Evolutionary conservation across 2,797 vertebrate species (phyloP).

Genomic region (Orestias chungarensis): DNA sequence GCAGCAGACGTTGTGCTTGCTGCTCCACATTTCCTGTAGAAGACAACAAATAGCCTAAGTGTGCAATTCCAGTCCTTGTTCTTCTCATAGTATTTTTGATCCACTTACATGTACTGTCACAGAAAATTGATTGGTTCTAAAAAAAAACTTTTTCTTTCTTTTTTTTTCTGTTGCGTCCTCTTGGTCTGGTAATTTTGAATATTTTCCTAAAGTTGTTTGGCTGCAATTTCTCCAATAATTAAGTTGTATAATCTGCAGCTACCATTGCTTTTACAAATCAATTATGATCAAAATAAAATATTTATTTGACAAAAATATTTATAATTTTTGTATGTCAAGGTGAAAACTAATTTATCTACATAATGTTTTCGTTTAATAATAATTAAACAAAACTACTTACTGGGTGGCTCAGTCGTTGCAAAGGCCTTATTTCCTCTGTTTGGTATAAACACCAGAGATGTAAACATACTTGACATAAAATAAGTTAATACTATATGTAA

Average conservation of each 20-base stretch:
- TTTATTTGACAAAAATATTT: too few species aligned
- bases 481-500: too few species aligned
- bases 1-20: conserved; percentile 2
- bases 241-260: not conserved
- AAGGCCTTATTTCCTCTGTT: too few species aligned
- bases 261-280: not conserved
- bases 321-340: too few species aligned
- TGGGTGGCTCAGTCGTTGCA: too few species aligned
- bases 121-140: not conserved
- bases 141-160: not conserved
- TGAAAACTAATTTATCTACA: too few species aligned
- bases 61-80: not conserved
- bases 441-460: too few species aligned
- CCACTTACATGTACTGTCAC: not conserved
- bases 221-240: not conserved
- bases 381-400: too few species aligned
- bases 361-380: too few species aligned
- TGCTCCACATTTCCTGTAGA: not conserved
- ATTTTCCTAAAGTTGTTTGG: not conserved
- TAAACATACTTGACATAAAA: too few species aligned
- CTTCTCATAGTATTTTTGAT: not conserved
- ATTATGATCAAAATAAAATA: too few species aligned
- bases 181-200: not conserved
- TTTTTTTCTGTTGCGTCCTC: not conserved
- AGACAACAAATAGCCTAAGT: not conserved